Evolutionary conservation across 2,797 vertebrate genomes (phyloP).

Genomic region (Tokudaia muenninki): DNA sequence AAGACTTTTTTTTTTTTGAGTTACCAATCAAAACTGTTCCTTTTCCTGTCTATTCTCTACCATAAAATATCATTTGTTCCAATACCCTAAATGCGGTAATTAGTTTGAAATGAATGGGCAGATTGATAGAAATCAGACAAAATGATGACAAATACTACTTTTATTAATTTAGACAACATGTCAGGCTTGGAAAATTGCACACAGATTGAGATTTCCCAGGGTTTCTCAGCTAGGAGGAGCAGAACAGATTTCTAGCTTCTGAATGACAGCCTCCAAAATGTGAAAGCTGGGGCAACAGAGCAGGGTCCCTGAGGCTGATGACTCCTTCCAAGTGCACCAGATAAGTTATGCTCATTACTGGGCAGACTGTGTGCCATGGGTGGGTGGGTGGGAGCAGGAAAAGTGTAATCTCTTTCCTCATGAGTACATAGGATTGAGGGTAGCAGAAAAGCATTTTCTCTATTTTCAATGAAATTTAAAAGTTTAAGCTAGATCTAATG

Average conservation of each 20-base stretch:
- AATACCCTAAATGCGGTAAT: not conserved
- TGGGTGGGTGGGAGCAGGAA: no score
- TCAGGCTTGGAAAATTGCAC: not conserved
- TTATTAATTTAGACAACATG: not conserved
- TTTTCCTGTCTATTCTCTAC: not conserved
- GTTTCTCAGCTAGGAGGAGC: not conserved
- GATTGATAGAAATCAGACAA: not conserved
- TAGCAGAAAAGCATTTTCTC: not conserved
- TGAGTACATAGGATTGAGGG: not conserved
- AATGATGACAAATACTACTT: not conserved
- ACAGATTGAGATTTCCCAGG: not conserved
- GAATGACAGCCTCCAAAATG: not conserved
- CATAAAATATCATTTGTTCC: not conserved
- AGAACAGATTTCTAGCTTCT: not conserved
- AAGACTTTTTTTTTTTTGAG: slow-evolving; percentile 36
- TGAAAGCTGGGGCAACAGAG: not conserved
- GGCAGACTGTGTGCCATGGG: not conserved
- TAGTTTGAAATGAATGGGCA: slow-evolving; percentile 56
- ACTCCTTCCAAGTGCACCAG: not conserved
- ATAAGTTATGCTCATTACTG: not conserved
- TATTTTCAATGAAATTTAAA: slow-evolving; percentile 11
- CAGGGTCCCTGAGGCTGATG: not conserved
- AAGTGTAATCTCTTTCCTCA: not conserved
- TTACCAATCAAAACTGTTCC: slow-evolving; percentile 21
- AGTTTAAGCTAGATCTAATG: not conserved